phyloP scores from a whole-genome alignment of 2,888 invertebrate genomes.

The Drosophila anomalata region DNA sequence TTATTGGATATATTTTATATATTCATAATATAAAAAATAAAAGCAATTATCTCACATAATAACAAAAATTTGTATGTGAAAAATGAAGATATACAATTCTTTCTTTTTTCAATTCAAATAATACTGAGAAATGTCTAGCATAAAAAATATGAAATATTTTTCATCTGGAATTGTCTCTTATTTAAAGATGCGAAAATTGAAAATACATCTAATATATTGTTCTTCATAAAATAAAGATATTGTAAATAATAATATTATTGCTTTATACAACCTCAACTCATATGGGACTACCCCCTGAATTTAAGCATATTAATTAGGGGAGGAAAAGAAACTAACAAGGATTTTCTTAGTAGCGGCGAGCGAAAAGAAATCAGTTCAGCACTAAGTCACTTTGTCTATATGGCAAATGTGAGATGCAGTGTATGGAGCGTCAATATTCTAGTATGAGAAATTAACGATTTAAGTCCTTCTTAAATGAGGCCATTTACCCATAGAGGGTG shows the following conservation, averaged over 20 bases:
- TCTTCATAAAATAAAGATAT: conserved; percentile 6
- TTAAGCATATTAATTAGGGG: conserved; percentile 89
- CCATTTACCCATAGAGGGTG: too few relatives aligned
- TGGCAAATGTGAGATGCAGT: too few relatives aligned
- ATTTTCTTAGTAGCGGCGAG: conserved; percentile 85
- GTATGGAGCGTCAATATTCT: too few relatives aligned
- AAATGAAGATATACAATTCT: conserved; percentile 81
- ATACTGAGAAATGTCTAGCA: conserved; percentile 61
- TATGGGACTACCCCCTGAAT: conserved; percentile 84
- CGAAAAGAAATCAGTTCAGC: conserved; percentile 50
- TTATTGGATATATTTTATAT: not conserved
- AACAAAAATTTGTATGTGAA: conserved; percentile 5
- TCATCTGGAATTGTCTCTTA: conserved; percentile 51
- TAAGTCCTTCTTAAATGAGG: too few relatives aligned
- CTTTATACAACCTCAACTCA: not conserved
- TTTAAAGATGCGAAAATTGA: conserved; percentile 22
- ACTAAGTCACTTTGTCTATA: not conserved
- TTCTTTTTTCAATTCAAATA: conserved; percentile 27
- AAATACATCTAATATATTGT: conserved; percentile 12
- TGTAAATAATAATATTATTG: too few relatives aligned
- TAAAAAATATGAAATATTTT: conserved; percentile 83
- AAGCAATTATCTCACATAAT: not conserved
- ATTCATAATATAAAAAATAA: not conserved
- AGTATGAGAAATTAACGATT: too few relatives aligned
- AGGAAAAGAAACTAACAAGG: conserved; percentile 84